Conservation (phyloP, 2,113 vertebrate genomes). For the Larimichthys polyactis region DNA sequence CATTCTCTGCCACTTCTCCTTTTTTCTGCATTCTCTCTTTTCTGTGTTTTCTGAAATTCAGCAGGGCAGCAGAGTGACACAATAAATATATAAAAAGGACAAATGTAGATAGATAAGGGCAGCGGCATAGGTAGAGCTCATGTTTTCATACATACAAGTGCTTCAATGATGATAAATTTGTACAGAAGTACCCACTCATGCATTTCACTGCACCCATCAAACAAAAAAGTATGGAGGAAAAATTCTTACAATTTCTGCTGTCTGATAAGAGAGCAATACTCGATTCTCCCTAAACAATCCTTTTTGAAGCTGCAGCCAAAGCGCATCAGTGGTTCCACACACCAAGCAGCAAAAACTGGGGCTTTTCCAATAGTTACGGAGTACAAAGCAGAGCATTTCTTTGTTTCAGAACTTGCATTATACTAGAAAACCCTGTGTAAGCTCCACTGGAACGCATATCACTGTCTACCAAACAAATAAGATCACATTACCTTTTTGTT, state of each 20-base stretch:
- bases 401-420: not conserved
- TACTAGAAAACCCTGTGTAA: constrained; percentile 12
- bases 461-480: constrained; percentile 5
- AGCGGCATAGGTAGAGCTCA: not conserved
- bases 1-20: not conserved
- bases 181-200: not conserved
- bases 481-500: constrained; percentile 14
- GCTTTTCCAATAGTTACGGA: constrained; percentile 13
- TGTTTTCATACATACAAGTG: not conserved
- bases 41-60: not conserved
- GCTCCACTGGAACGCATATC: constrained; percentile 23
- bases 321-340: constrained; percentile 9
- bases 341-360: constrained; percentile 1
- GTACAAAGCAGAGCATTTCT: constrained; percentile 26
- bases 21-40: not conserved
- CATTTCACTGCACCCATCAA: not conserved
- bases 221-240: not conserved
- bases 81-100: not conserved
- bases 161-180: not conserved
- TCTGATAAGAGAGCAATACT: constrained; percentile 9
- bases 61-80: not conserved
- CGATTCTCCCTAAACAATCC: not conserved
- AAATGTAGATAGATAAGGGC: not conserved
- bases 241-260: not conserved
- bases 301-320: constrained; percentile 23